phyloP scores from a whole-genome alignment of 2,888 invertebrate genomes.

The Eupithecia abbreviata region DNA sequence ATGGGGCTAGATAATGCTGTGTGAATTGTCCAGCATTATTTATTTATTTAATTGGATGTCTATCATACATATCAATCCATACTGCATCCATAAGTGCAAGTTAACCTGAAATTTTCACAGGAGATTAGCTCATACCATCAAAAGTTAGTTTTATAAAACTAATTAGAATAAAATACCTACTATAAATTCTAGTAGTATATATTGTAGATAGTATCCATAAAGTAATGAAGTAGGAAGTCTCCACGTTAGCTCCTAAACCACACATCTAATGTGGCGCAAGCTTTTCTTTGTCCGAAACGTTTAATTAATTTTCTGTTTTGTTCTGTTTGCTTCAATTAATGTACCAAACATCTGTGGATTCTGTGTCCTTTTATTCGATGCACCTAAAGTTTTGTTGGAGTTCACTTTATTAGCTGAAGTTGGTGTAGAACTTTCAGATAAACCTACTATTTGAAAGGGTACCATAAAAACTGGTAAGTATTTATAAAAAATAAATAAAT shows the following conservation, averaged over 20 bases:
- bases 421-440: neutral
- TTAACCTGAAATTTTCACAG: no score
- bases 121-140: no score
- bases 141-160: no score
- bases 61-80: no score
- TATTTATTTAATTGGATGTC: no score
- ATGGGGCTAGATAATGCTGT: no score
- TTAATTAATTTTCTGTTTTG: constrained; percentile 54
- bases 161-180: no score
- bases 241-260: constrained; percentile 10
- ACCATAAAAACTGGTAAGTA: neutral
- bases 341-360: constrained; percentile 39
- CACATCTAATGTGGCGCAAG: constrained; percentile 49
- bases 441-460: neutral
- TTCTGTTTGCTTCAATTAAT: constrained; percentile 44
- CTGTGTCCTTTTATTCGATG: constrained; percentile 27
- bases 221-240: constrained; percentile 9
- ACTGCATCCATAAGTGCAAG: no score
- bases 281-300: constrained; percentile 54
- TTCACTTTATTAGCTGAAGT: neutral
- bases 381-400: constrained; percentile 10
- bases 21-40: no score
- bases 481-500: no score
- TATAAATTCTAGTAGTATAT: no score
- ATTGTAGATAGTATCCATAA: neutral